Evolutionary conservation across 2,113 vertebrate genomes (phyloP), one percentile per base, ranked within the genome.

Genomic region (Picathartes gymnocephalus): DNA sequence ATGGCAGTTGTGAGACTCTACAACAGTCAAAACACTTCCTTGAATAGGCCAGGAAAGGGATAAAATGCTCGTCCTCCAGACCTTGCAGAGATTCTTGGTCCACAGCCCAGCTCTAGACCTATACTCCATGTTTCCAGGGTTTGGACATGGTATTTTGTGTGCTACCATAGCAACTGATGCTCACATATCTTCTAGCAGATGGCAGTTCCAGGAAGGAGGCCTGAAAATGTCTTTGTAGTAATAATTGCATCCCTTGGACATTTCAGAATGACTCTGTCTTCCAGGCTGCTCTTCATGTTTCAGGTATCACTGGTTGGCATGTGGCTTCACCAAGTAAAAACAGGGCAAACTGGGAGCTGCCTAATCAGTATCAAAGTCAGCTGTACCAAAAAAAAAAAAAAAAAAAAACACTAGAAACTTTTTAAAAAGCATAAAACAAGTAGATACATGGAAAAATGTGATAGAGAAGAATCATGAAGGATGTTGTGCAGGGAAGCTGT

Each of bases 151-250:
- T 84, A 92, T 92, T 97, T 93, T 72, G 60, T 88, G 83, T 73
- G 93, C 93, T 96, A 51, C 93, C 96, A 96, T 96, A 95, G 95
- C 94, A 97, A 95, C 94, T 92, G 93, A 88, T 83, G 90, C 61
- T 96, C 83, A 94, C 90, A 96, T 95, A 72, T 96, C 96, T 96
- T 85, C 82, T 95, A 95, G 92, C 95, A 97, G 95, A 96, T 96
- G 94, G 95, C 48, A 81, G n/a, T 61, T 96, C 69, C 82, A 93
- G 85, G 82, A 95, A 96, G 85, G 44, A 96, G 93, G 65, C 82
- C 90, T 90, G 90, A 90, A 95, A 96, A 93, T 40, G 57, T 86
- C 86, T 93, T 39, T 53, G 65, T 47, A 94, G 61, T 27, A 90
- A 53, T 92, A 68, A 60, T 66, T 40, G 85, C 69, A 84, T 88